Evolutionary conservation across 2,888 invertebrate genomes (phyloP).

Genomic region (Drosophila ustulata): DNA sequence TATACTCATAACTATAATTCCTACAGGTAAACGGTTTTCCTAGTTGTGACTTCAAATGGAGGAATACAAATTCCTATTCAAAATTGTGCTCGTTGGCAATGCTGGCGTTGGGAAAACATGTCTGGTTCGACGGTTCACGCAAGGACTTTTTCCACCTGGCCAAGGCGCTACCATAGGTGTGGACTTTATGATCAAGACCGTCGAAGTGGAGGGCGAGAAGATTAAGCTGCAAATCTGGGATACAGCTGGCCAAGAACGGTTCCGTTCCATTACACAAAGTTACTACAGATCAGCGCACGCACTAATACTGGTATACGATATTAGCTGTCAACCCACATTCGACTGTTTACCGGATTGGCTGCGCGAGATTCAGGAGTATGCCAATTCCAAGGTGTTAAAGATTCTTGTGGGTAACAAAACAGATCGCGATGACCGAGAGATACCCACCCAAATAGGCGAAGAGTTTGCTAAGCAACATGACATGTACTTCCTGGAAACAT

Average conservation of each 20-base stretch:
- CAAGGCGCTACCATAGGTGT: slow-evolving; percentile 99
- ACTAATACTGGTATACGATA: slow-evolving; percentile 98
- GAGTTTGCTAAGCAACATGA: slow-evolving; percentile 98
- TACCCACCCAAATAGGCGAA: slow-evolving; percentile 96
- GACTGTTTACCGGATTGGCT: slow-evolving; percentile 99
- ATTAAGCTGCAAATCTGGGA: slow-evolving; percentile 99
- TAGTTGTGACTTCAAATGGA: slow-evolving; percentile 88
- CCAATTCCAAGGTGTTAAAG: slow-evolving; percentile 92
- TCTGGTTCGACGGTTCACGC: slow-evolving; percentile 97
- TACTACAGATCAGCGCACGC: slow-evolving; percentile 99
- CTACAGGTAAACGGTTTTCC: slow-evolving; percentile 8
- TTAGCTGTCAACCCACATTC: slow-evolving; percentile 98
- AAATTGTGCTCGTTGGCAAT: slow-evolving; percentile 99
- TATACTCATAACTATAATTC: slow-evolving; percentile 27
- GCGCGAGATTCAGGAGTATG: slow-evolving; percentile 98
- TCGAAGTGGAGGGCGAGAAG: slow-evolving; percentile 98
- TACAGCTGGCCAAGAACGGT: slow-evolving; percentile 98
- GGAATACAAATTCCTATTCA: slow-evolving; percentile 99
- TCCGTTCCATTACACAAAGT: slow-evolving; percentile 98
- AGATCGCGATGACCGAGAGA: slow-evolving; percentile 97
- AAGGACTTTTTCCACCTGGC: slow-evolving; percentile 99
- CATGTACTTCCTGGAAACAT: slow-evolving; percentile 99
- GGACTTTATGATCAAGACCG: slow-evolving; percentile 99
- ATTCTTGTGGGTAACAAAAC: slow-evolving; percentile 94
- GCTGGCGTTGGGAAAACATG: slow-evolving; percentile 99